phyloP scores from a whole-genome alignment of 1,140 invertebrate species.

The Microplitis mediator region DNA sequence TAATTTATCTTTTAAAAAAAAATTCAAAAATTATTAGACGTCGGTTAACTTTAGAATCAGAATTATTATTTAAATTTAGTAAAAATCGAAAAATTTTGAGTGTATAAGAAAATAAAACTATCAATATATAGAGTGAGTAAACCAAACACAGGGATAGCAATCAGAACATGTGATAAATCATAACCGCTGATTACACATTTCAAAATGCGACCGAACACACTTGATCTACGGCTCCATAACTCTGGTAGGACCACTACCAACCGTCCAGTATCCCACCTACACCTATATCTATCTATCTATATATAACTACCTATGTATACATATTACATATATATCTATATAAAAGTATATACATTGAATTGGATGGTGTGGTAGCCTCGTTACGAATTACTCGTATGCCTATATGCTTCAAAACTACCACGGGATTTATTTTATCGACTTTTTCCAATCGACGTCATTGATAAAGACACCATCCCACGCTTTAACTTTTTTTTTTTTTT shows the following conservation, averaged over 20 bases:
- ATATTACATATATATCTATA: background rate
- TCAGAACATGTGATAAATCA: conserved; percentile 52
- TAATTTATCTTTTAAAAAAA: too few species aligned
- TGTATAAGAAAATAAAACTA: background rate
- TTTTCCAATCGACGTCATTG: background rate
- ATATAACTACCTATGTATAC: background rate
- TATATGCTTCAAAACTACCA: background rate
- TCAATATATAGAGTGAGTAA: background rate
- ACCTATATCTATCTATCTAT: too few species aligned
- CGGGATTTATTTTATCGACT: conserved; percentile 2
- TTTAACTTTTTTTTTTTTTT: too few species aligned
- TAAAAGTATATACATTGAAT: background rate
- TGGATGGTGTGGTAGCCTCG: background rate
- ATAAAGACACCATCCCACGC: background rate
- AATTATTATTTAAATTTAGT: background rate
- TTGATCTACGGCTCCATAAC: conserved; percentile 57
- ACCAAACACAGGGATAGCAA: conserved; percentile 44
- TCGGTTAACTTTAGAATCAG: too few species aligned
- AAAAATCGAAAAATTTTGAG: background rate
- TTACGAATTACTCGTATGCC: conserved; percentile 1
- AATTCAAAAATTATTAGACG: too few species aligned
- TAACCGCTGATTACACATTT: conserved; percentile 57
- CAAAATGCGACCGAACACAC: conserved; percentile 51
- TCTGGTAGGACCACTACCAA: conserved; percentile 33
- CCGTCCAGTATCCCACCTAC: background rate